Base-by-base conservation (phyloP, 2,888 invertebrate genomes). In the Lissocephala sabroskyi region DNA sequence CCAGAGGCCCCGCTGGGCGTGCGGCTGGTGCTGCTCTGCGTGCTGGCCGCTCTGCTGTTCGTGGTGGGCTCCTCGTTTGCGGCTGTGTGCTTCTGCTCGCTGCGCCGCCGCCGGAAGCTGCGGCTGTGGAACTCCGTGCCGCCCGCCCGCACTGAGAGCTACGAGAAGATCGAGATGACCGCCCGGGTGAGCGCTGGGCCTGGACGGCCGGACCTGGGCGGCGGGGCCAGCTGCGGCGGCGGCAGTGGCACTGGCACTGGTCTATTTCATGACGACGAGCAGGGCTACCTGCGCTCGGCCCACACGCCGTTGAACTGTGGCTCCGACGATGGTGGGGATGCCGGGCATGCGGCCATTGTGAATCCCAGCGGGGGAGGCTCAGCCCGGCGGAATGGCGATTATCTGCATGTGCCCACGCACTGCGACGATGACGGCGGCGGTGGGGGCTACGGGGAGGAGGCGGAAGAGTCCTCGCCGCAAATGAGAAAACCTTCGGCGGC, bases 151-250 rank as follows among this genome's bases (percentile, higher is more conserved):
- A 81, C 85, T 58, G 91, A 92, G 71, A 91, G 89, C 83, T 92
- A 92, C 79, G 92, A 92, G 81, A 93, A 92, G 86, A 92, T 93
- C 61, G 92, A 92, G 80, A 88, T 91, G 86, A 80, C 82, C 45
- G 90, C 89, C 81, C 88, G 89, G 65, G 87, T 87, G 63, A 48
- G 51, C 18, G 17, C 39, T n/a, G 41, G 46, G 11, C 26, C 19
- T 16, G 55, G 56, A 36, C 79, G 81, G 36, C 81, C 81, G 14
- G 81, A 81, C 46, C 42, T 80, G 52, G 81, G 81, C 17, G 81
- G 79, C 2, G 77, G 79, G 0, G 73, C 74, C 41, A 75, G 79
- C 40, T 77, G 73, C 16, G 71, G 77, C 5, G 74, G 66, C n/a
- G 79, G 79, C 56, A 74, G 66, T 13, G 70, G 71, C 45, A 66